Percentiles rank a stretch among this genome's conserved stretches.
These are phyloP conservation scores for Gymnoscopelus microlampas DNA, from an alignment of 2,797 vertebrate genomes.

Conservation along the genomic window DNA sequence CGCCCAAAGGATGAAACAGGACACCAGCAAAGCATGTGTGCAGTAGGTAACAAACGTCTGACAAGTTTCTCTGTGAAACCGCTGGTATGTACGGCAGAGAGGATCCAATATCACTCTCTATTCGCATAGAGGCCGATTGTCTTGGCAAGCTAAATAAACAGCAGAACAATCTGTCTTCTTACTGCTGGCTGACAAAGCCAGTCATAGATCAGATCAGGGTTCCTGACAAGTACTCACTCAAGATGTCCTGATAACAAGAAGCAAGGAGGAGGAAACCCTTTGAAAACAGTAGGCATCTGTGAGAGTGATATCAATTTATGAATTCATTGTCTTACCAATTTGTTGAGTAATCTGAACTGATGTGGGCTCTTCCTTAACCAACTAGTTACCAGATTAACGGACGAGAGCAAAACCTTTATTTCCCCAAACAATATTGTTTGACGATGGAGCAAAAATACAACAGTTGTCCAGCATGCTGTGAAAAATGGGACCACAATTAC, in stretches of 20 bases:
- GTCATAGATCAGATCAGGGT: slow-evolving; percentile 66
- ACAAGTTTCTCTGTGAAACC: slow-evolving; percentile 70
- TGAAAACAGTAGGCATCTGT: slow-evolving; percentile 45
- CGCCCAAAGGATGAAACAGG: slow-evolving; percentile 67
- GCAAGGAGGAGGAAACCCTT: slow-evolving; percentile 33
- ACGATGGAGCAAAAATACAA: too few species aligned
- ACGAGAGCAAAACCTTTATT: too few species aligned
- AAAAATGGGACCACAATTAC: neutral
- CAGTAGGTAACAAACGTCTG: slow-evolving; percentile 47
- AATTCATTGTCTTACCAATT: neutral
- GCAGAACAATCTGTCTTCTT: slow-evolving; percentile 68
- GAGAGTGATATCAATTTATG: slow-evolving; percentile 15
- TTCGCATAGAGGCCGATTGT: slow-evolving; percentile 62
- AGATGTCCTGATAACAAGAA: slow-evolving; percentile 42
- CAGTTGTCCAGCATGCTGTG: too few species aligned
- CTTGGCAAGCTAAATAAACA: slow-evolving; percentile 70
- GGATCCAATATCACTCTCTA: slow-evolving; percentile 61
- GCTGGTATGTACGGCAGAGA: slow-evolving; percentile 58
- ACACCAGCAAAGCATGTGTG: slow-evolving; percentile 63
- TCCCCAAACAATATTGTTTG: too few species aligned
- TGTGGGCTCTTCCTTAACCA: too few species aligned
- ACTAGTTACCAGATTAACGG: too few species aligned
- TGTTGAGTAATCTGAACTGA: too few species aligned
- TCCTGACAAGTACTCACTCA: slow-evolving; percentile 58
- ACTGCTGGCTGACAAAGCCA: slow-evolving; percentile 57